These are phyloP conservation scores for Lottia gigantea DNA, from an alignment of 2,888 invertebrate genomes.

Conservation along the genomic window DNA sequence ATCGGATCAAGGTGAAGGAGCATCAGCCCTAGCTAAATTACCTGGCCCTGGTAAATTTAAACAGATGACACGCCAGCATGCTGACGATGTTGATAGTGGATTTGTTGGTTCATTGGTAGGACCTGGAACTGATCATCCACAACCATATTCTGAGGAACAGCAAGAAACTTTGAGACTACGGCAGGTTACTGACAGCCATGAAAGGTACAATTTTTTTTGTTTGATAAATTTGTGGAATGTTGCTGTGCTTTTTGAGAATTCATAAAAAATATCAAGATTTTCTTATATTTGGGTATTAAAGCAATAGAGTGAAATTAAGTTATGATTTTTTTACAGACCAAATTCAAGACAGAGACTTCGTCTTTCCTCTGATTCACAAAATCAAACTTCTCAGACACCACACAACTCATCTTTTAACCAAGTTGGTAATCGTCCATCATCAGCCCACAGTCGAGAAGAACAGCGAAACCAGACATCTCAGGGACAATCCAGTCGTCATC, in stretches of 20 bases:
- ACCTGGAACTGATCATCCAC: slow-evolving; percentile 45
- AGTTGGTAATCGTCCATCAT: background rate
- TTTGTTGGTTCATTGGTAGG: slow-evolving; percentile 59
- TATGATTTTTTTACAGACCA: slow-evolving; percentile 28
- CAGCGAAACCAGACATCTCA: background rate
- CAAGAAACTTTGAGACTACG: slow-evolving; percentile 40
- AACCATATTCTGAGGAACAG: slow-evolving; percentile 36
- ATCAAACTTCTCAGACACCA: no score
- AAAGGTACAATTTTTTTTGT: background rate
- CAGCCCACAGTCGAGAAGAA: background rate
- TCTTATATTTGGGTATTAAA: no score
- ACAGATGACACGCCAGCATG: slow-evolving; percentile 53
- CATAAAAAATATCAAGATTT: no score
- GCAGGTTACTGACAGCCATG: slow-evolving; percentile 31
- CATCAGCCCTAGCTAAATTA: slow-evolving; percentile 44
- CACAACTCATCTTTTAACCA: no score
- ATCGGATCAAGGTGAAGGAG: slow-evolving; percentile 42
- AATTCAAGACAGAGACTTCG: slow-evolving; percentile 39
- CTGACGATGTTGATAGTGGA: slow-evolving; percentile 58
- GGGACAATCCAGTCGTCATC: background rate
- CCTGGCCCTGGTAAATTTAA: slow-evolving; percentile 58
- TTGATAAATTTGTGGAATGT: no score
- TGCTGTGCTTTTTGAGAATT: no score
- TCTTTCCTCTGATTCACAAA: slow-evolving; percentile 10
- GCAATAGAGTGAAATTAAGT: no score